Base-by-base conservation (phyloP, 2,888 invertebrate species). In the Drosophila borborema region DNA sequence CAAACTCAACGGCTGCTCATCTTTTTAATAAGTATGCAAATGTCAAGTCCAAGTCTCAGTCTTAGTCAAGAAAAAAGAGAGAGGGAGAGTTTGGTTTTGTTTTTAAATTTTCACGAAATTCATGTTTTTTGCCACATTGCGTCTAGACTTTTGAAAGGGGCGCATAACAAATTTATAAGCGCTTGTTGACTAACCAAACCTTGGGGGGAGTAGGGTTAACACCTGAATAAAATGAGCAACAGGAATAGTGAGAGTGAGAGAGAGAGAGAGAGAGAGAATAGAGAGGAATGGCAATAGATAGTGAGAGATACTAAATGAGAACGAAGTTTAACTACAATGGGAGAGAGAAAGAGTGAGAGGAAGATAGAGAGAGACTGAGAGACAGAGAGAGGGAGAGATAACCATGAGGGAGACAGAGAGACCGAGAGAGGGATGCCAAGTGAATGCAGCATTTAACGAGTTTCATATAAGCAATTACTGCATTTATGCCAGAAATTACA, bases 1-100 rank as follows among this genome's bases (percentile, higher is more conserved):
- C 76, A 80, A 73, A 71, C 65, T 75, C 61, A 67, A 16, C 46
- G 20, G 36, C 64, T 63, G 58, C 76, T 81, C 70, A 77, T 79
- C 72, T 74, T 89, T 89, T 89, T 85, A 85, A 89, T 85, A 85
- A 85, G 85, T 85, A 85, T 85, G 85, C 79, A 85, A 85, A 85
- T 89, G 59, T 51, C 64, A 71, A 55, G 62, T 54, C 67, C 55
- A 70, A 55, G 34, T 68, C 34, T 61, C 23, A 70, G 38, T n/a
- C 34, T 38, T 38, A 38, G 38, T 38, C 14, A 5, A 28, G 14
- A 6, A 18, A 28, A 45, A n/a, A 16, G 16, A 8, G 28, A 23
- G 28, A 10, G n/a, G 1, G 20, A 18, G 2, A 43, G 10, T 4
- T 18, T 38, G 38, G 18, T 45, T 59, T 69, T 66, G 72, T 69